Evolutionary conservation across 2,113 vertebrate species (phyloP), one percentile per base, ranked within the genome.

Genomic region (Passer montanus): DNA sequence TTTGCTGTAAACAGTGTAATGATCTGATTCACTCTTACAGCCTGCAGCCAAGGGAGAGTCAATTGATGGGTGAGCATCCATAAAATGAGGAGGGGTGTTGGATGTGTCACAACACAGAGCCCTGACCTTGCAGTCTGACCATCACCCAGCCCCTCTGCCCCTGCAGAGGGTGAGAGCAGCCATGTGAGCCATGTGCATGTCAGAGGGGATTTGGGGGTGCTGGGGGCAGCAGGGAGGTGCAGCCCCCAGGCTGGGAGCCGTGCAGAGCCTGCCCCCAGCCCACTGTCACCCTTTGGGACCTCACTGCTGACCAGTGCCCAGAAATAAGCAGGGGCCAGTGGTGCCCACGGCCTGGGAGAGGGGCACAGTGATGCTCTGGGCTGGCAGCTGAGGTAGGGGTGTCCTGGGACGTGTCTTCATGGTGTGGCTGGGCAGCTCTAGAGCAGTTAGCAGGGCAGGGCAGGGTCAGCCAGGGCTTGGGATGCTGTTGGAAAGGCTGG

Each of bases 121-220:
- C 31, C 19, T 13, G 35, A n/a, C 24, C 18, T 43, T 28, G 58
- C 53, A 67, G 67, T 55, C 37, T 39, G 11, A 37, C 21, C 37
- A 41, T 52, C 43, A 26, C 60, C 50, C 31, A 68, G 60, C 43
- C 27, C n/a, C n/a, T 37, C 53, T 63, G 84, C 64, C 68, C 59
- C 49, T 39, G 33, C 3, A 20, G 43, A 23, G 69, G 27, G 12
- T 53, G 47, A 46, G 52, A 68, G 74, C 79, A 60, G 50, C 67
- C 3, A 0, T 16, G 43, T 1, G 30, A 84, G 49, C 88, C 2
- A 2, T 12, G 23, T 20, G 30, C 0, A 1, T 55, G 75, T 17
- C 16, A 20, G 56, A n/a, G 28, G 26, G 58, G 44, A 27, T 56
- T 24, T 3, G 9, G 39, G 58, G 47, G 24, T 52, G 59, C 64